A percentile compares a stretch with the other conserved stretches of the same genome.
Conservation (phyloP, 2,797 vertebrate genomes). For the Lepilemur ruficaudatus region DNA sequence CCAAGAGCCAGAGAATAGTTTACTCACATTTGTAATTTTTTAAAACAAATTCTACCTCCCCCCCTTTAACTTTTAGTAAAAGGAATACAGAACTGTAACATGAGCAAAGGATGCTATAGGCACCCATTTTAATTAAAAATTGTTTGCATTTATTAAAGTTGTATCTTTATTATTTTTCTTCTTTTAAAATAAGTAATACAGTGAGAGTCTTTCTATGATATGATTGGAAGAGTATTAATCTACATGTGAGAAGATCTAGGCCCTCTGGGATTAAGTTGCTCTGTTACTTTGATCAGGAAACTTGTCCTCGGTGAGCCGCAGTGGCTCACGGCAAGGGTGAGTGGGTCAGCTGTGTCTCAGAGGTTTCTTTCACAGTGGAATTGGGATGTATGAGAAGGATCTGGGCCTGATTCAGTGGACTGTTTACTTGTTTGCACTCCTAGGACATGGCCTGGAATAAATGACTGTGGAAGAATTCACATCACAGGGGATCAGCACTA, state of each 20-base stretch:
- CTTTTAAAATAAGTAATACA: background rate
- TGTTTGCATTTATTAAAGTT: background rate
- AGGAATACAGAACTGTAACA: background rate
- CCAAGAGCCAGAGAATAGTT: background rate
- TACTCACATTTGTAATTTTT: background rate
- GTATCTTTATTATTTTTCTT: background rate
- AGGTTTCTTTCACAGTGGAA: background rate
- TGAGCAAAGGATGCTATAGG: background rate
- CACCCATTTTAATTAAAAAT: background rate
- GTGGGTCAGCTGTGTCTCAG: background rate
- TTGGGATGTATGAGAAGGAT: background rate
- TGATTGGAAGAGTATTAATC: background rate
- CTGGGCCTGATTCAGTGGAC: background rate
- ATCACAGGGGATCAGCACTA: no score
- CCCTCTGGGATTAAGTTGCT: background rate
- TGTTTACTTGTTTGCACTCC: no score
- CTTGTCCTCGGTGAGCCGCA: background rate
- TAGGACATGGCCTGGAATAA: accelerated
- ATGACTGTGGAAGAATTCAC: background rate
- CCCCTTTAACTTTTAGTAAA: background rate
- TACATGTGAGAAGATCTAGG: accelerated
- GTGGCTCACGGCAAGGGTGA: background rate
- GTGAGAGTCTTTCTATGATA: background rate
- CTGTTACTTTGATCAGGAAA: background rate
- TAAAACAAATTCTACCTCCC: background rate